Percentiles rank a stretch among this genome's conserved stretches.
Evolutionary conservation across 2,113 vertebrate species (phyloP).

Genomic region (Paraplagusia blochii): DNA sequence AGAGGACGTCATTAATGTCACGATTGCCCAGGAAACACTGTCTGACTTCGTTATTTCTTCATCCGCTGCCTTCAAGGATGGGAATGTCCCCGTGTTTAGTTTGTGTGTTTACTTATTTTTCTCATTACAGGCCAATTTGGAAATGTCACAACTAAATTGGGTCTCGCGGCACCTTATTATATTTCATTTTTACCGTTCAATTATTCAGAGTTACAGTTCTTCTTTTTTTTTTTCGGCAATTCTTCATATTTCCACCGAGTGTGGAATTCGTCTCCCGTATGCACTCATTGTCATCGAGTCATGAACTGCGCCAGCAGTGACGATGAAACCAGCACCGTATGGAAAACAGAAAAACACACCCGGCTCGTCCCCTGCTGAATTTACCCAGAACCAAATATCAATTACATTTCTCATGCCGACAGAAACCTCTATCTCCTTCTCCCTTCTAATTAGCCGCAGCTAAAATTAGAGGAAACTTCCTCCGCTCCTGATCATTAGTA

Average conservation of each 20-base stretch:
- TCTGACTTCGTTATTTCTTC: constrained; percentile 5
- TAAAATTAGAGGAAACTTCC: constrained; percentile 28
- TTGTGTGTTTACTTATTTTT: constrained; percentile 5
- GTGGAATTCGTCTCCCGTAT: background rate
- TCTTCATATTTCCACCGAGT: constrained; percentile 7
- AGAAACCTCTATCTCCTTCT: constrained; percentile 24
- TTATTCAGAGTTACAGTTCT: constrained; percentile 32
- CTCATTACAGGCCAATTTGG: constrained; percentile 10
- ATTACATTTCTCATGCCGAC: background rate
- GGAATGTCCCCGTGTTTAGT: background rate
- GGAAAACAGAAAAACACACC: background rate
- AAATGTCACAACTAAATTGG: constrained; percentile 34
- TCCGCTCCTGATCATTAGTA: constrained; percentile 46
- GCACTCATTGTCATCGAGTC: constrained; percentile 1
- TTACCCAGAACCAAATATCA: background rate
- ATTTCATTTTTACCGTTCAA: constrained; percentile 33
- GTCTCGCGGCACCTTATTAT: constrained; percentile 14
- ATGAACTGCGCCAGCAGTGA: background rate
- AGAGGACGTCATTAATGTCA: background rate
- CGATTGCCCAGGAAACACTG: background rate
- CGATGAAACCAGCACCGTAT: background rate
- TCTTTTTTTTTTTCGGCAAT: background rate
- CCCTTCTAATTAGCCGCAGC: constrained; percentile 44
- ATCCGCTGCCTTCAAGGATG: background rate
- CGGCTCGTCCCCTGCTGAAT: background rate